A percentile compares a stretch with the other conserved stretches of the same genome.
Conservation (phyloP, 2,113 vertebrate species). For the Pao palembangensis region DNA sequence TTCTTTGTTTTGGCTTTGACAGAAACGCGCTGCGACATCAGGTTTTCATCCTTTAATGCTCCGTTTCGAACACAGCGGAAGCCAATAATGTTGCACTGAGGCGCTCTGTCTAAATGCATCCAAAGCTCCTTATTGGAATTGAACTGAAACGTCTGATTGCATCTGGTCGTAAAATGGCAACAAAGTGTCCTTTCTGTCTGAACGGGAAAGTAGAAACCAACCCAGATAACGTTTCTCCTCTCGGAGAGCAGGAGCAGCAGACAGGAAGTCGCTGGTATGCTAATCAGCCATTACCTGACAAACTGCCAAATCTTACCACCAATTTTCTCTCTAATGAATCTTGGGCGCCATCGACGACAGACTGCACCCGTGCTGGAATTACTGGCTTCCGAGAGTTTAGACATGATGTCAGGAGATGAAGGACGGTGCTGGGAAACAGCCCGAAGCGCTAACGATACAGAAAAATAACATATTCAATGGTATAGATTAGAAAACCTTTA, state of each 20-base stretch:
- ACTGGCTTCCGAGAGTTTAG: background rate
- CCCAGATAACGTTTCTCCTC: background rate
- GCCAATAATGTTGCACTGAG: background rate
- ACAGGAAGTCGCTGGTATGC: slow-evolving; percentile 4
- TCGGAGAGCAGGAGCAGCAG: background rate
- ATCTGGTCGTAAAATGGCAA: too few relatives aligned
- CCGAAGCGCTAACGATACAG: slow-evolving; percentile 2
- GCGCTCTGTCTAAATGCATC: background rate
- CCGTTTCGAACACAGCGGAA: too few relatives aligned
- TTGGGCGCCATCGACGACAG: slow-evolving; percentile 21
- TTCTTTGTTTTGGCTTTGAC: too few relatives aligned
- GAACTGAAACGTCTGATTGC: too few relatives aligned
- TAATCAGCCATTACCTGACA: slow-evolving; percentile 22
- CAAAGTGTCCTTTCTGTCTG: too few relatives aligned
- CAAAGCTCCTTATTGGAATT: too few relatives aligned
- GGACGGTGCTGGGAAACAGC: slow-evolving; percentile 10
- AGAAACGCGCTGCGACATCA: background rate
- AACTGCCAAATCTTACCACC: slow-evolving; percentile 23
- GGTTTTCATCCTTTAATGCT: background rate
- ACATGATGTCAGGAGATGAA: slow-evolving; percentile 13
- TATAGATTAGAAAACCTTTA: too few relatives aligned
- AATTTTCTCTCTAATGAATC: slow-evolving; percentile 35
- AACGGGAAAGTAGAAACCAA: background rate
- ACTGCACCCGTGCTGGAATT: slow-evolving; percentile 18
- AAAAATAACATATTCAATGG: too few relatives aligned